phyloP scores from a whole-genome alignment of 2,797 vertebrate species.

The Melanotaenia nigrans region DNA sequence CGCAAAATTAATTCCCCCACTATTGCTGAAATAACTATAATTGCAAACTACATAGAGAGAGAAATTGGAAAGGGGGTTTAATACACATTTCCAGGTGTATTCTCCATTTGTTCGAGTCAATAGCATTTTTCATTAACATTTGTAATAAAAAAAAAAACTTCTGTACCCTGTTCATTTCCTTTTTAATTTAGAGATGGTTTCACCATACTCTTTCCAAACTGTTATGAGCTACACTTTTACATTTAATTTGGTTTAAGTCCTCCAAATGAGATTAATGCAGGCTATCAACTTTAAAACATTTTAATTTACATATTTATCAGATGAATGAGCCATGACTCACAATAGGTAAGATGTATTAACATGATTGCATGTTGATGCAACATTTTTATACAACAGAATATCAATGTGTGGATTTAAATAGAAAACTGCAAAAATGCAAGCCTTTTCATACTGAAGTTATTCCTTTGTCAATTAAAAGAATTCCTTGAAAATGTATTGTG shows the following conservation, averaged over 20 bases:
- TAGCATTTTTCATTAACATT: slow-evolving; percentile 89
- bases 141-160: slow-evolving; percentile 80
- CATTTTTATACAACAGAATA: slow-evolving; percentile 72
- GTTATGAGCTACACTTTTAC: slow-evolving; percentile 79
- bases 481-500: slow-evolving; percentile 46
- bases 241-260: slow-evolving; percentile 84
- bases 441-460: slow-evolving; percentile 43
- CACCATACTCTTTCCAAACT: slow-evolving; percentile 76
- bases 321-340: slow-evolving; percentile 82
- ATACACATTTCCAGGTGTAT: slow-evolving; percentile 89
- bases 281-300: slow-evolving; percentile 81
- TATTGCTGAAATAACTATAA: slow-evolving; percentile 88
- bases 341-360: slow-evolving; percentile 83
- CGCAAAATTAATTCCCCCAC: slow-evolving; percentile 87
- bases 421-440: slow-evolving; percentile 32
- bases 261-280: slow-evolving; percentile 85
- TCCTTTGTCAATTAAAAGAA: slow-evolving; percentile 28
- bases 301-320: slow-evolving; percentile 88
- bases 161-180: slow-evolving; percentile 82
- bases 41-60: slow-evolving; percentile 85
- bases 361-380: slow-evolving; percentile 80
- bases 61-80: slow-evolving; percentile 89
- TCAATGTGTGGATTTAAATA: slow-evolving; percentile 57
- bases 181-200: slow-evolving; percentile 85
- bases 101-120: slow-evolving; percentile 88